Evolutionary conservation across 2,113 vertebrate species (phyloP).

Genomic region (Fregetta grallaria): DNA sequence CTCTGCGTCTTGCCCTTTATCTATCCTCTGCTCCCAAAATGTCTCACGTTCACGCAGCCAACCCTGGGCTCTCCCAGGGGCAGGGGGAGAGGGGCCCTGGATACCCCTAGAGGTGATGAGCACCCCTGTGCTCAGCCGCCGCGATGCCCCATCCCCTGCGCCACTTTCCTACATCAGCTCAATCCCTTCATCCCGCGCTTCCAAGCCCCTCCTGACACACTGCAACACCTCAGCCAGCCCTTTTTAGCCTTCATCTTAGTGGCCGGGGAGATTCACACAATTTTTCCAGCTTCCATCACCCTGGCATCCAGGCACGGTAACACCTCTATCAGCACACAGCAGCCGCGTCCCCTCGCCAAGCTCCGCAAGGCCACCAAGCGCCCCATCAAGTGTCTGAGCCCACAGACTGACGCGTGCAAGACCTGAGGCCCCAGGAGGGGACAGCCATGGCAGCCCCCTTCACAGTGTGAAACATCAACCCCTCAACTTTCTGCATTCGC

Average conservation of each 20-base stretch:
- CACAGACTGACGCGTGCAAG: background rate
- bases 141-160: rapidly evolving
- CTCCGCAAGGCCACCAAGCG: background rate
- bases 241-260: background rate
- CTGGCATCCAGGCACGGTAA: rapidly evolving
- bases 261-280: background rate
- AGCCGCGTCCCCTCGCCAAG: background rate
- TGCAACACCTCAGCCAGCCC: background rate
- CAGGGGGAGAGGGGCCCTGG: background rate
- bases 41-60: background rate
- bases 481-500: background rate
- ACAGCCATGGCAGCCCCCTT: background rate
- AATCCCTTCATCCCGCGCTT: rapidly evolving
- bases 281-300: background rate
- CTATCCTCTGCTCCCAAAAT: background rate
- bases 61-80: background rate
- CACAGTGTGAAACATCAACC: background rate
- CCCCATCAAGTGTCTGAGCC: background rate
- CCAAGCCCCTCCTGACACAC: background rate
- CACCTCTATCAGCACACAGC: background rate
- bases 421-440: rapidly evolving
- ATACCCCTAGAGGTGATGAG: background rate
- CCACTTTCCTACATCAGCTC: background rate
- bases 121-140: background rate
- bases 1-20: slow-evolving; percentile 45